Evolutionary conservation across 2,888 invertebrate species (phyloP).

Genomic region (Cantharis nigra): DNA sequence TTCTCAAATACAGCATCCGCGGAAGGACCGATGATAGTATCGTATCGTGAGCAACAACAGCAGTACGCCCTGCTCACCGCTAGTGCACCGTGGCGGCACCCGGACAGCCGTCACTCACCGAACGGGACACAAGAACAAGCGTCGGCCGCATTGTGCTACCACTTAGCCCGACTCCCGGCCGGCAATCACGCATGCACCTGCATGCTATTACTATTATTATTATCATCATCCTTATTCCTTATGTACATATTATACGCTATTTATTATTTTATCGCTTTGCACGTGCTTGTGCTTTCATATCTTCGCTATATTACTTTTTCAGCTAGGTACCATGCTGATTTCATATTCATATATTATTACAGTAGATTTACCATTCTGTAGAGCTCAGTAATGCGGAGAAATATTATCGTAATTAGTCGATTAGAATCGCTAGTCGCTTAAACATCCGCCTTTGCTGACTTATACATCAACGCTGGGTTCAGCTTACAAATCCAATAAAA

Average conservation of each 20-base stretch:
- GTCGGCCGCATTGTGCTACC: slow-evolving; percentile 42
- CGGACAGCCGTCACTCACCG: slow-evolving; percentile 58
- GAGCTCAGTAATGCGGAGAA: slow-evolving; percentile 35
- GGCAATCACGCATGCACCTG: slow-evolving; percentile 55
- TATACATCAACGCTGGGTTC: slow-evolving; percentile 28
- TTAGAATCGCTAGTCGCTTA: slow-evolving; percentile 29
- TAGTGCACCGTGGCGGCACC: slow-evolving; percentile 58
- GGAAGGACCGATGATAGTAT: slow-evolving; percentile 68
- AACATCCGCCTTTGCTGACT: slow-evolving; percentile 32
- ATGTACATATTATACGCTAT: slow-evolving; percentile 15
- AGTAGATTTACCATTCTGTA: slow-evolving; percentile 38
- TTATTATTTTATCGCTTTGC: slow-evolving; percentile 41
- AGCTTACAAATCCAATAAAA: slow-evolving; percentile 2
- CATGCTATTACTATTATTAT: slow-evolving; percentile 26
- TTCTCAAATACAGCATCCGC: slow-evolving; percentile 84
- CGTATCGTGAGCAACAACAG: slow-evolving; percentile 55
- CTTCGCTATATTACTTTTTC: slow-evolving; percentile 31
- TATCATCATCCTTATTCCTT: slow-evolving; percentile 2
- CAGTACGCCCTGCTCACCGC: slow-evolving; percentile 63
- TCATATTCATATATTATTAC: slow-evolving; percentile 34
- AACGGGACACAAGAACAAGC: slow-evolving; percentile 46
- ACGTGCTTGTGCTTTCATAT: slow-evolving; percentile 47
- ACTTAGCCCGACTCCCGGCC: slow-evolving; percentile 54
- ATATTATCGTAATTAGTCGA: slow-evolving; percentile 19
- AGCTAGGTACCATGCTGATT: slow-evolving; percentile 31